A percentile compares a stretch with the other conserved stretches of the same genome.
These are phyloP conservation scores for Leptopterna dolabrata DNA, from an alignment of 2,888 invertebrate species.

Conservation along the genomic window DNA sequence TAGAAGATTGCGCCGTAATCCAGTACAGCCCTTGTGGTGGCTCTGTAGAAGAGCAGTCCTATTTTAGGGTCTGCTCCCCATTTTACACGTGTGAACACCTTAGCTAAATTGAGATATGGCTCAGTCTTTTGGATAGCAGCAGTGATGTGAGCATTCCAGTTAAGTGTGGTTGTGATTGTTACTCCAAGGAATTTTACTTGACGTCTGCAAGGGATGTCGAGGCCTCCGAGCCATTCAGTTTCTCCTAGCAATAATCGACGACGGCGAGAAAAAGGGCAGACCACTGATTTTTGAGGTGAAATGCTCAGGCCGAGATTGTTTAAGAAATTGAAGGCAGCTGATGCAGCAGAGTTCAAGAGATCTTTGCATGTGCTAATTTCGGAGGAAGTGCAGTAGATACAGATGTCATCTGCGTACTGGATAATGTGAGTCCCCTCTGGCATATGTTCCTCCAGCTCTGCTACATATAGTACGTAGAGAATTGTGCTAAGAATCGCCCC, in stretches of 20 bases:
- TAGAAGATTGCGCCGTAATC: background rate
- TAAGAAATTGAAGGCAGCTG: background rate
- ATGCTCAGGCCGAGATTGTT: background rate
- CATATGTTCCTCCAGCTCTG: background rate
- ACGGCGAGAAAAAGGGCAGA: background rate
- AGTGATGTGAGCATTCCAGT: conserved; percentile 30
- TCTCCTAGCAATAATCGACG: background rate
- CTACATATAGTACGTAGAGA: conserved; percentile 14
- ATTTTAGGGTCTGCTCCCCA: conserved; percentile 12
- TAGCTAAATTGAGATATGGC: background rate
- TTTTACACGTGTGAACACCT: background rate
- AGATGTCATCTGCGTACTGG: background rate
- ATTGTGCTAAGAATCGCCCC: background rate
- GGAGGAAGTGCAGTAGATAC: background rate
- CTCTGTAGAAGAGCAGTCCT: background rate
- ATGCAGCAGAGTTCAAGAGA: background rate
- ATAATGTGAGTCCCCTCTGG: background rate
- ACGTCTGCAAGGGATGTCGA: background rate
- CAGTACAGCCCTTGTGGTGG: background rate
- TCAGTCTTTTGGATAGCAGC: background rate
- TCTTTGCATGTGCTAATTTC: background rate
- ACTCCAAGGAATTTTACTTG: conserved; percentile 20
- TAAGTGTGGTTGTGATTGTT: background rate
- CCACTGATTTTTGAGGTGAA: background rate
- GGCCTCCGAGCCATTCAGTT: background rate